A percentile compares a stretch with the other conserved stretches of the same genome.
phyloP scores from a whole-genome alignment of 2,888 invertebrate species.

The Standfussiana lucernea region DNA sequence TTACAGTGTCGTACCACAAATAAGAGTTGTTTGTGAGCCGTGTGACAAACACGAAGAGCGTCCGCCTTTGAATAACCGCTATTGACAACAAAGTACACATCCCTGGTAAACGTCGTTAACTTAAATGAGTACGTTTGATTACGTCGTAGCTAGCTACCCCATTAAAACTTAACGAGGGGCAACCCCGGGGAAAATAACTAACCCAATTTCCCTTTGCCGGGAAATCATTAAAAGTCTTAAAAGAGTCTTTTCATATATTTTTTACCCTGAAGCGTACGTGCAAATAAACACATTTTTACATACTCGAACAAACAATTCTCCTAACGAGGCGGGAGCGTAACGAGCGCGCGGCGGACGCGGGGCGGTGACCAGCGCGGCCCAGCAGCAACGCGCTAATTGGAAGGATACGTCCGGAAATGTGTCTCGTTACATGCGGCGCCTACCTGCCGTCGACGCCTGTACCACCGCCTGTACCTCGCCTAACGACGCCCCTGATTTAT shows the following conservation, averaged over 20 bases:
- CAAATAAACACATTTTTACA: constrained; percentile 91
- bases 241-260: constrained; percentile 91
- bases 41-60: constrained; percentile 67
- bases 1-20: constrained; percentile 66
- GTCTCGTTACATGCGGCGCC: constrained; percentile 85
- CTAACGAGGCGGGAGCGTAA: constrained; percentile 89
- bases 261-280: constrained; percentile 90
- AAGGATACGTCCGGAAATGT: constrained; percentile 87
- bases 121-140: constrained; percentile 91
- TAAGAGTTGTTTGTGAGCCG: constrained; percentile 68
- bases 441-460: constrained; percentile 74
- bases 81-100: constrained; percentile 87
- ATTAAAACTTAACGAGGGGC: constrained; percentile 91
- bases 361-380: constrained; percentile 68
- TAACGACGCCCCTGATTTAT: constrained; percentile 85
- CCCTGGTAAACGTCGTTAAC: constrained; percentile 88
- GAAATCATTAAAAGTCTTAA: constrained; percentile 91
- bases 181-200: constrained; percentile 91
- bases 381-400: constrained; percentile 84
- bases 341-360: constrained; percentile 79
- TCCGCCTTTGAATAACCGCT: constrained; percentile 77
- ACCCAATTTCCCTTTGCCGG: constrained; percentile 91
- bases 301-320: constrained; percentile 91
- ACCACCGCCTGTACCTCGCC: constrained; percentile 60
- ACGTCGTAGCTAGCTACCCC: constrained; percentile 90